A percentile compares a stretch with the other conserved stretches of the same genome.
phyloP scores from a whole-genome alignment of 2,113 vertebrate species.

The Mustela lutreola region DNA sequence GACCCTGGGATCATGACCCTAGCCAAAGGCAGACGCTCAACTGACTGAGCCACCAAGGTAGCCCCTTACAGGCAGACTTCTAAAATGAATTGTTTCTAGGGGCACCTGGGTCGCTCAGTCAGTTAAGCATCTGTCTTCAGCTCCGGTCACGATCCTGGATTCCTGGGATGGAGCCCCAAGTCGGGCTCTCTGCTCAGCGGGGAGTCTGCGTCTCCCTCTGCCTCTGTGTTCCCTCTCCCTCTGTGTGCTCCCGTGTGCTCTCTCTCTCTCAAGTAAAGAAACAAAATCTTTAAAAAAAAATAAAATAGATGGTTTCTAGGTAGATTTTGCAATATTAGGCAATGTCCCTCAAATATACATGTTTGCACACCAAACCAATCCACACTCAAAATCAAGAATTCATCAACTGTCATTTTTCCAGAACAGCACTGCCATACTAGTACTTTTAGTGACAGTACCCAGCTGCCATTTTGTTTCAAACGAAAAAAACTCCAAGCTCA shows the following conservation, averaged over 20 bases:
- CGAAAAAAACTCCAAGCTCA: slow-evolving; percentile 3
- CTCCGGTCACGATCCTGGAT: neutral
- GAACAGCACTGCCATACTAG: neutral
- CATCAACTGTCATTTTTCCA: slow-evolving; percentile 26
- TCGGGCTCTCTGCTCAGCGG: neutral
- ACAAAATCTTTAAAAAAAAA: neutral
- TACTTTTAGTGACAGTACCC: neutral
- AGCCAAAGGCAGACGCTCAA: neutral
- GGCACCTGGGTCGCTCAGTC: neutral
- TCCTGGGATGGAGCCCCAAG: neutral
- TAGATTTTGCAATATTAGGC: neutral
- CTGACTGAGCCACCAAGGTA: neutral
- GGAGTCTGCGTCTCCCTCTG: neutral
- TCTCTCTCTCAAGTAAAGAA: neutral
- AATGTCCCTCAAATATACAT: neutral
- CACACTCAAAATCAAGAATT: slow-evolving; percentile 54
- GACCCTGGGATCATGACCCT: neutral
- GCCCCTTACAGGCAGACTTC: neutral
- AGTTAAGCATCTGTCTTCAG: neutral
- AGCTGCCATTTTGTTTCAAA: slow-evolving; percentile 45
- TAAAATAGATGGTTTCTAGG: neutral
- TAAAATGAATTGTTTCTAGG: slow-evolving; percentile 31
- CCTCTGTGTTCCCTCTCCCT: neutral
- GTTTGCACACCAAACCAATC: neutral
- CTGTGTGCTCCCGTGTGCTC: neutral